Base-by-base conservation (phyloP, 2,113 vertebrate genomes). In the Atrichornis clamosus region DNA sequence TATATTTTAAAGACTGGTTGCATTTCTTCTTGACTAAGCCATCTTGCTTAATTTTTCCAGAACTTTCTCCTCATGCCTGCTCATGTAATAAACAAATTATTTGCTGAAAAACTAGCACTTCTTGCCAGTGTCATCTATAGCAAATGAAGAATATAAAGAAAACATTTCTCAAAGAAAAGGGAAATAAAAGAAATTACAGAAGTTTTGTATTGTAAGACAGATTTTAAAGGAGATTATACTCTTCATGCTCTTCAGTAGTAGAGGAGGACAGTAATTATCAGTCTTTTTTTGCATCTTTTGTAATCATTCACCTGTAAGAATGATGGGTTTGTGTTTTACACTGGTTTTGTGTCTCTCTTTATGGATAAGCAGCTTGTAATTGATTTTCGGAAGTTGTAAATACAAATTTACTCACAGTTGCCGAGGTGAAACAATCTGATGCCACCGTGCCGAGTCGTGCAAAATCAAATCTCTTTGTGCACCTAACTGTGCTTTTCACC, bases 391-490 rank as follows among this genome's bases (percentile, higher is more conserved):
- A 74, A 81, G 64, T 1, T 67, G 35, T 47, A 47, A 90, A 74
- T 35, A 77, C 22, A 55, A 67, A 81, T 86, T 72, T 88, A 23
- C 44, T 93, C 63, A 55, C 46, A 50, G 52, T 72, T 67, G 41
- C 53, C 0, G 0, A 84, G 47, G 22, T 88, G 52, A 84, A 92
- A 95, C 56, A 67, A 67, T 19, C 30, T 28, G 60, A 72, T 47
- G 72, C 41, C 65, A 35, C 35, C 2, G 1, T 27, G 37, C 59
- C 33, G 62, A 73, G 70, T 26, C 0, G 0, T 44, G 63, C 24
- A 7, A 79, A 87, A 72, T 78, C 65, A 82, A 87, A 84, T 58
- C 18, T 76, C 15, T 79, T 64, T 94, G 76, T 75, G 39, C 64
- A 84, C n/a, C 55, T 77, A 59, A 55, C 67, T 89, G 35, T 62